A percentile compares a stretch with the other conserved stretches of the same genome.
Evolutionary conservation across 1,140 invertebrate genomes (phyloP).

Genomic region (Formica exsecta): DNA sequence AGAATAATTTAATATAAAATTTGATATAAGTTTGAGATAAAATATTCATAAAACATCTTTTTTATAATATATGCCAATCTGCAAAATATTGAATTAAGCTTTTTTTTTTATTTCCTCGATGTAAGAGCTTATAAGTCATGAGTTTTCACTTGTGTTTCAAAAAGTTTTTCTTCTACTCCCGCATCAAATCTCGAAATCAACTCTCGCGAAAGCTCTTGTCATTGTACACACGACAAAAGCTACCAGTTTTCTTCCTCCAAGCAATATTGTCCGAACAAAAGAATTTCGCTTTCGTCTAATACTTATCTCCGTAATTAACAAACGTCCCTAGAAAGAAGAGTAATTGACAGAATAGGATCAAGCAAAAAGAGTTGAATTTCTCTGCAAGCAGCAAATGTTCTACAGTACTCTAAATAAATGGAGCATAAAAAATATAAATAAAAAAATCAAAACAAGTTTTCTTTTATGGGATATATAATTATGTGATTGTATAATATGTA

Average conservation of each 20-base stretch:
- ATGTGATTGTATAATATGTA: no score
- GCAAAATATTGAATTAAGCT: not conserved
- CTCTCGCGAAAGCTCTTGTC: not conserved
- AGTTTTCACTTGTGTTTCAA: not conserved
- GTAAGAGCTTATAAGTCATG: not conserved
- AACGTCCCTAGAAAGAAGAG: not conserved
- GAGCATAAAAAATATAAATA: not conserved
- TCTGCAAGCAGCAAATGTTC: not conserved
- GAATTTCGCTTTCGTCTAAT: slow-evolving; percentile 52
- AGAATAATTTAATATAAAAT: not conserved
- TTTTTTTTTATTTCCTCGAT: not conserved
- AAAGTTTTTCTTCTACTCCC: not conserved
- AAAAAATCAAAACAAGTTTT: not conserved
- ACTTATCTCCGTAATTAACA: slow-evolving; percentile 26
- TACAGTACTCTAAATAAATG: not conserved
- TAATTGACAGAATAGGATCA: not conserved
- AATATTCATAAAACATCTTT: not conserved
- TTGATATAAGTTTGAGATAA: not conserved
- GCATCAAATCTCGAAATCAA: not conserved
- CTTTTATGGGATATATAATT: no score
- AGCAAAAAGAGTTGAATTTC: not conserved
- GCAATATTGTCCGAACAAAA: not conserved
- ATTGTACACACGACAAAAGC: slow-evolving; percentile 5
- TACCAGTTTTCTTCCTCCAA: not conserved
- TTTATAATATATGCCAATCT: not conserved